Evolutionary conservation across 1,140 invertebrate genomes (phyloP).

Genomic region (Bombus picipes): DNA sequence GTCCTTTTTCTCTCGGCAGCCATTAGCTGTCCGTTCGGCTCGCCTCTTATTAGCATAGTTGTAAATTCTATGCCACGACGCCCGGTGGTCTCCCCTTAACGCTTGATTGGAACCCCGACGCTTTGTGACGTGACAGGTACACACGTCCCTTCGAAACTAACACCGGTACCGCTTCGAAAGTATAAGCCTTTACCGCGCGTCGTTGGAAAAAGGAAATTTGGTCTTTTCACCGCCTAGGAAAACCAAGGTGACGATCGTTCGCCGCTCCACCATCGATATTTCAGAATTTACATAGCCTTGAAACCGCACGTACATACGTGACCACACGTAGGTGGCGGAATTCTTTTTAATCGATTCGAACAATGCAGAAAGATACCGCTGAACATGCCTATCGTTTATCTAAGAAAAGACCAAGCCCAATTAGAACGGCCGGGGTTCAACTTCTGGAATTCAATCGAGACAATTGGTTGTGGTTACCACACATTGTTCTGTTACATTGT

Average conservation of each 20-base stretch:
- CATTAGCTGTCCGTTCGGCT: slow-evolving; percentile 70
- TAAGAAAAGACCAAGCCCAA: slow-evolving; percentile 38
- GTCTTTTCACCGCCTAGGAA: slow-evolving; percentile 3
- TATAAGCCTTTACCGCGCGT: neutral
- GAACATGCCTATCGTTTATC: slow-evolving; percentile 33
- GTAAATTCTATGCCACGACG: slow-evolving; percentile 69
- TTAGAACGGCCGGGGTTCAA: slow-evolving; percentile 15
- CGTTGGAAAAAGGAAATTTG: slow-evolving; percentile 3
- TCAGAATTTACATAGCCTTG: slow-evolving; percentile 24
- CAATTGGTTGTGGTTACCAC: slow-evolving; percentile 2
- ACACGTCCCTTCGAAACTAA: slow-evolving; percentile 54
- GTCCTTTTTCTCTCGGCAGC: slow-evolving; percentile 66
- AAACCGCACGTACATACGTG: neutral
- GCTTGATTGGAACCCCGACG: slow-evolving; percentile 66
- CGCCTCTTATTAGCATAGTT: slow-evolving; percentile 71
- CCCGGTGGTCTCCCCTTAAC: slow-evolving; percentile 65
- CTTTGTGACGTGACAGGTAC: slow-evolving; percentile 60
- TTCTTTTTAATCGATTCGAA: slow-evolving; percentile 14
- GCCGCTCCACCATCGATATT: slow-evolving; percentile 7
- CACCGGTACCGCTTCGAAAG: neutral
- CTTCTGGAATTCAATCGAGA: slow-evolving; percentile 14
- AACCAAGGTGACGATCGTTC: slow-evolving; percentile 18
- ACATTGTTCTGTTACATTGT: slow-evolving; percentile 38
- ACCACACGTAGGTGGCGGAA: slow-evolving; percentile 10
- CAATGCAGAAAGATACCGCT: slow-evolving; percentile 23